Percentiles rank a stretch among this genome's conserved stretches.
These are phyloP conservation scores for Pelecanoides urinatrix DNA, from an alignment of 2,113 vertebrate species.

Conservation along the genomic window DNA sequence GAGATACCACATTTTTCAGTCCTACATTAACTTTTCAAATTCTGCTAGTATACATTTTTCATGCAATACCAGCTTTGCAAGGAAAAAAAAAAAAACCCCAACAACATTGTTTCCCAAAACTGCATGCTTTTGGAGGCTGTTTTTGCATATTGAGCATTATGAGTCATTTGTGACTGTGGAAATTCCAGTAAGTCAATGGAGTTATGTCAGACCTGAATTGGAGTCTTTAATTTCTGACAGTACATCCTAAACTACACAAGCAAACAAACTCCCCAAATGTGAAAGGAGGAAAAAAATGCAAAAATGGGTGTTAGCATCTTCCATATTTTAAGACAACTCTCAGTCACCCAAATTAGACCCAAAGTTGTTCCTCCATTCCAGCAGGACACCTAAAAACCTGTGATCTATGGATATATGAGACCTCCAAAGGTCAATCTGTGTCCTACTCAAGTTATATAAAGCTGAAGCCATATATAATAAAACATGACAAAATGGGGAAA, in stretches of 20 bases:
- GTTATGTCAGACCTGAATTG: background rate
- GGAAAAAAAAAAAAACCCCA: background rate
- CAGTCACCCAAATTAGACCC: background rate
- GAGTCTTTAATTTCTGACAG: conserved; percentile 4
- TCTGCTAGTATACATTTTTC: background rate
- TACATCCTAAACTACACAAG: background rate
- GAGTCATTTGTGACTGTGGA: conserved; percentile 30
- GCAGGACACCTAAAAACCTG: background rate
- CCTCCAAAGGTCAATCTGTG: background rate
- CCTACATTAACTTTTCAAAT: background rate
- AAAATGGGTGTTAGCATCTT: background rate
- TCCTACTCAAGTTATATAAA: background rate
- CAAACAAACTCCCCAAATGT: background rate
- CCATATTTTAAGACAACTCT: background rate
- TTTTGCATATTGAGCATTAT: conserved; percentile 19
- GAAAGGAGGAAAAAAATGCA: background rate
- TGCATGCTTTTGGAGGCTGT: background rate
- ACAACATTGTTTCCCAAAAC: background rate
- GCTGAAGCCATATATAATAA: background rate
- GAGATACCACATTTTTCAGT: background rate
- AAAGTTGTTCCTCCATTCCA: background rate
- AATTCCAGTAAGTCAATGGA: conserved; percentile 37
- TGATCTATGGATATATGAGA: background rate
- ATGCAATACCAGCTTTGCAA: background rate
- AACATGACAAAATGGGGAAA: background rate